Conservation (phyloP, 2,113 vertebrate genomes). For the Heteronetta atricapilla region DNA sequence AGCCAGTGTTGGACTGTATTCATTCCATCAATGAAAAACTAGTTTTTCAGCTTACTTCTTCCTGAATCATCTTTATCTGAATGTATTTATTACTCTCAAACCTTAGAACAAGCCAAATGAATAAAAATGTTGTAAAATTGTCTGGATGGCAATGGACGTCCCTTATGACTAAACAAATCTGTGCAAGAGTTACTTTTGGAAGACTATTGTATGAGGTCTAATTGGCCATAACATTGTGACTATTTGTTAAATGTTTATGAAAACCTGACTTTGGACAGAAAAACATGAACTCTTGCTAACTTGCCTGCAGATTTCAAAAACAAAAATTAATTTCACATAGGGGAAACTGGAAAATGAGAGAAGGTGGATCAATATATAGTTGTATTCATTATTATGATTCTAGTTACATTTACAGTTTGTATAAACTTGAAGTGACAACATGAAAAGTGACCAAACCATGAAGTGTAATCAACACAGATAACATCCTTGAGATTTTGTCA, state of each 20-base stretch:
- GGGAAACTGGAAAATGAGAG: neutral
- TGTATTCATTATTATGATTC: neutral
- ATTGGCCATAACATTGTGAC: neutral
- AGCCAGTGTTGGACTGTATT: neutral
- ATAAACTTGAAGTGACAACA: neutral
- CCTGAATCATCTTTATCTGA: neutral
- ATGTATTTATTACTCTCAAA: neutral
- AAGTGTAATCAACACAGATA: neutral
- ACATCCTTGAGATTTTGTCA: neutral
- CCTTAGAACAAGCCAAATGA: neutral
- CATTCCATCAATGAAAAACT: neutral
- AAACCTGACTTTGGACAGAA: neutral
- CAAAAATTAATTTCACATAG: neutral
- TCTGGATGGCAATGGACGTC: neutral
- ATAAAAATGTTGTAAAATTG: neutral
- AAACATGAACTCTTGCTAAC: neutral
- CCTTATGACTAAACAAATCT: neutral
- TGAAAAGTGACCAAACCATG: neutral
- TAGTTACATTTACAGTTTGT: neutral
- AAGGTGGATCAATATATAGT: neutral
- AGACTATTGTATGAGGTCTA: neutral
- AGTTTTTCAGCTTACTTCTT: neutral
- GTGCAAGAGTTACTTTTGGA: neutral
- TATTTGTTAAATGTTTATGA: neutral
- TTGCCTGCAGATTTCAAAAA: neutral